Conservation (phyloP, 2,113 vertebrate species). For the Okapia johnstoni region DNA sequence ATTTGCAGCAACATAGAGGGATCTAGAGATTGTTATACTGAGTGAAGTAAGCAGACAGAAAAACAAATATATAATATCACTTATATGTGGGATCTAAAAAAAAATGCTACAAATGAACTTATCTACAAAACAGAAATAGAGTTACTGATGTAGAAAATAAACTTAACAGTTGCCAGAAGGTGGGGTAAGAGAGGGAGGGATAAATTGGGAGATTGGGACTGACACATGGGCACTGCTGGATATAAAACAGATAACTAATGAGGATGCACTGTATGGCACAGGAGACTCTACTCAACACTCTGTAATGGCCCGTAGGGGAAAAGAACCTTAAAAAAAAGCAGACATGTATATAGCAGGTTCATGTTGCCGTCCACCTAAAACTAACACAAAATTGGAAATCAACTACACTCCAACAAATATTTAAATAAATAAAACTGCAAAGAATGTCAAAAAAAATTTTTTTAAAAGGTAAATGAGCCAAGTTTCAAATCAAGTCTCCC, state of each 20-base stretch:
- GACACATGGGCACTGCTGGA: not conserved
- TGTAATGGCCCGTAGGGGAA: not conserved
- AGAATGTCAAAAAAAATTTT: not conserved
- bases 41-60: not conserved
- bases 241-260: not conserved
- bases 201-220: not conserved
- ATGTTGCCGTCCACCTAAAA: not conserved
- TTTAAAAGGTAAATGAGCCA: not conserved
- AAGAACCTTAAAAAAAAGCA: not conserved
- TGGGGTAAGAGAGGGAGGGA: not conserved
- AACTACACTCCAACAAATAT: not conserved
- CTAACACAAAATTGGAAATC: not conserved
- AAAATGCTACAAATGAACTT: not conserved
- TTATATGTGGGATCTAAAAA: not conserved
- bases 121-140: not conserved
- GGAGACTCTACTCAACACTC: not conserved
- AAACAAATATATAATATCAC: not conserved
- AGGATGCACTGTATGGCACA: not conserved
- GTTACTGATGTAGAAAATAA: not conserved
- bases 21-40: not conserved
- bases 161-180: fast-evolving
- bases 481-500: not conserved
- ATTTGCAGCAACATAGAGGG: not conserved
- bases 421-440: not conserved
- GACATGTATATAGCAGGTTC: not conserved